Base-by-base conservation (phyloP, 2,113 vertebrate species). In the Notothenia coriiceps region DNA sequence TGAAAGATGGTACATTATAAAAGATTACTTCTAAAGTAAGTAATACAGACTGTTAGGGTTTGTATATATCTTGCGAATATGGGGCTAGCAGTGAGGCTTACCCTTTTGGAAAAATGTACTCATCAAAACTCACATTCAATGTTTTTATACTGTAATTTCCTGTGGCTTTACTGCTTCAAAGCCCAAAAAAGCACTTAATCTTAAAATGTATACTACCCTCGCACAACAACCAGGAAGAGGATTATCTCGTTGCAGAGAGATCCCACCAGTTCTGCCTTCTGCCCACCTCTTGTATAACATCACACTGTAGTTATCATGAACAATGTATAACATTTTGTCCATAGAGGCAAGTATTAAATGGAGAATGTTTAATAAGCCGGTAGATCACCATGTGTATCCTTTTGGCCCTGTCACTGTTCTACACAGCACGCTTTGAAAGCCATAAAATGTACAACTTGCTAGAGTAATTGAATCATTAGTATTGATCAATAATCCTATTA, bases 401-500 rank as follows among this genome's bases (percentile, higher is more conserved):
- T 66, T 29, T 51, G 54, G 20, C 62, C 52, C 22, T 18, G 52
- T 44, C 33, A 43, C 18, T 33, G 12, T 9, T n/a, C 18, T 13
- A 64, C n/a, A 62, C 44, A 63, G 40, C 40, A 56, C 1, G 1
- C 47, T 33, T 22, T 54, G n/a, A 70, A 59, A 60, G 52, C 5
- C 22, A 46, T 20, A 49, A 56, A 56, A 69, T 49, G 10, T 44
- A 65, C 29, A 75, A 55, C 6, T 20, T 57, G 65, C 72, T 22
- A 6, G 44, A 71, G 44, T 82, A 70, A 76, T 65, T 76, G 43
- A 76, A 35, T 70, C 52, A 76, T 71, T 70, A 76, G 44, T 71
- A 67, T 76, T 82, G 59, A 70, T 75, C 79, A 65, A 65, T 82
- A 76, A 69, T 82, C 33, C 17, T 64, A 75, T 82, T 76, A 70